Base-by-base conservation (phyloP, 2,888 invertebrate species). In the Brachyopa scutellaris region DNA sequence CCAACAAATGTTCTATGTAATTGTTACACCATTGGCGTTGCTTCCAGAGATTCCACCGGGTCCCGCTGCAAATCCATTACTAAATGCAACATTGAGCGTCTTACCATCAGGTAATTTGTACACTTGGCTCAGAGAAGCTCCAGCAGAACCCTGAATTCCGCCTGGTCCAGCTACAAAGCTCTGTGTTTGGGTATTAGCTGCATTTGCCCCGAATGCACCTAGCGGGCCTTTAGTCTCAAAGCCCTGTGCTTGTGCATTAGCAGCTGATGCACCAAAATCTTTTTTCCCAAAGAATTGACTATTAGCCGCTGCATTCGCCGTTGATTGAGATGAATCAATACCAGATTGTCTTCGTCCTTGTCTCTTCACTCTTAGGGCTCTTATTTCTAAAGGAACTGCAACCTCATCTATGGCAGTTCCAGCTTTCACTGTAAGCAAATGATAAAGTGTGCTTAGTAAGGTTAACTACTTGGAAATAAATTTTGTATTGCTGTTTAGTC, bases 381-480 rank as follows among this genome's bases (percentile, higher is more conserved):
- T 0, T 1, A 3, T 6, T 13, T 47, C n/a, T 0, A 40, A 0
- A 1, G 23, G 9, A 8, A 11, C 6, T 11, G 26, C 6, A n/a
- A 92, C 91, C 87, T 92, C 92, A 85, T 92, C 92, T 76, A 90
- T 86, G 8, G 88, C 86, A 11, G 87, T 85, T 15, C 88, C 89
- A 77, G 85, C 85, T 2, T 85, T 72, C 15, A 87, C 89, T 80
- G 26, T 11, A 72, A 59, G 15, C 11, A 51, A 17, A 2, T 40
- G n/a, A n/a, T n/a, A n/a, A n/a, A n/a, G n/a, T n/a, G 6, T 26
- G 6, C 6, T 26, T 26, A 26, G n/a, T n/a, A 5, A 26, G n/a
- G 6, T 26, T n/a, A n/a, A n/a, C n/a, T n/a, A n/a, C n/a, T n/a
- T 26, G 4, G 26, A 26, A 26, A 26, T 3, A 26, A 26, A 6